Percentiles rank a stretch among this genome's conserved stretches.
These are phyloP conservation scores for Aurelia aurita complex sp. Pacific DNA, from an alignment of 30 jellyfish, hydroid and myxozoan genomes.

Conservation along the genomic window DNA sequence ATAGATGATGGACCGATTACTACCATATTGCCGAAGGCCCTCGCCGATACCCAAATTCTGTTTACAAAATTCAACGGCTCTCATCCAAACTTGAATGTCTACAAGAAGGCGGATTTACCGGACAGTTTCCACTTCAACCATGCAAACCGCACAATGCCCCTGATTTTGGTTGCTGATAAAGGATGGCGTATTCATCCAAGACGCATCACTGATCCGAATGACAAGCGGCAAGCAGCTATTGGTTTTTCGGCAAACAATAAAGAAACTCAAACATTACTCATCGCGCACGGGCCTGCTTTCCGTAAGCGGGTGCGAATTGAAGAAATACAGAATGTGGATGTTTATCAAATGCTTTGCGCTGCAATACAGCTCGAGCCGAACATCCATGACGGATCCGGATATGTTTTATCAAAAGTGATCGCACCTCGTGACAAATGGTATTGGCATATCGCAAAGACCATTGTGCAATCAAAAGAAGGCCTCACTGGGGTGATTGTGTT, in stretches of 20 bases:
- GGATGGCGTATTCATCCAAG: conserved; percentile 91
- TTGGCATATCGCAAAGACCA: conserved; percentile 78
- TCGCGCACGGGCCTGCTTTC: conserved; percentile 98
- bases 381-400: conserved; percentile 82
- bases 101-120: conserved; percentile 77
- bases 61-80: conserved; percentile 61
- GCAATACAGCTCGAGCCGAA: conserved; percentile 79
- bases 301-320: conserved; percentile 51
- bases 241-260: conserved; percentile 73
- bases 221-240: conserved; percentile 79
- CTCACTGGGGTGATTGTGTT: conserved; percentile 78
- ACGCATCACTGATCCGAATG: conserved; percentile 83
- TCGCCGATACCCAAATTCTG: conserved; percentile 21
- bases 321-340: conserved; percentile 74
- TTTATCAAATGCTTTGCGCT: conserved; percentile 86
- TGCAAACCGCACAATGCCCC: conserved; percentile 82
- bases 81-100: conserved; percentile 76
- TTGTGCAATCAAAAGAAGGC: conserved; percentile 82
- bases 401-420: conserved; percentile 52
- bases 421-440: conserved; percentile 87
- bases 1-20: conserved; percentile 89
- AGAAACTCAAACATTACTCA: conserved; percentile 80
- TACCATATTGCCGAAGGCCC: conserved; percentile 60
- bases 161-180: conserved; percentile 86
- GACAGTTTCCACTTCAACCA: conserved; percentile 70